Percentiles rank a stretch among this genome's conserved stretches.
Conservation (phyloP, 2,888 invertebrate genomes). For the Isotomurus palustris region DNA sequence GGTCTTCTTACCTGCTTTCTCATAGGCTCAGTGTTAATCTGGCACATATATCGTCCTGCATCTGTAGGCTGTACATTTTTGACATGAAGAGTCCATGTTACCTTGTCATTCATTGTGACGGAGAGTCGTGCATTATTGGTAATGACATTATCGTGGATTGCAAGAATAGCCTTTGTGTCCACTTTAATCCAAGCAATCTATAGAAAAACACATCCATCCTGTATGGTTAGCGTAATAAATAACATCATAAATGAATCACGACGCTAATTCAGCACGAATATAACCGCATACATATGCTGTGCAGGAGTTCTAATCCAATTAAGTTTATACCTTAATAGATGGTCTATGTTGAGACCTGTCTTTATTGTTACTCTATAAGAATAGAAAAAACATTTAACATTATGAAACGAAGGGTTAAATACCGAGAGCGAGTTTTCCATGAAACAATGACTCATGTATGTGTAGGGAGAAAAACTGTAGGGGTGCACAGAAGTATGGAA, state of each 20-base stretch:
- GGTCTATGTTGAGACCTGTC: no score
- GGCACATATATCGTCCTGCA: constrained; percentile 81
- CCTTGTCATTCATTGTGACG: constrained; percentile 77
- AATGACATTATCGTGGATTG: constrained; percentile 89
- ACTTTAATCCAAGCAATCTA: constrained; percentile 94
- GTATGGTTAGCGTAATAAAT: no score
- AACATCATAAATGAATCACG: constrained; percentile 27
- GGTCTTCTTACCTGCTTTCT: constrained; percentile 84
- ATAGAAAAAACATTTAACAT: no score
- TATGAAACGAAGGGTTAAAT: no score
- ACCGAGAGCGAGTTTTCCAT: no score
- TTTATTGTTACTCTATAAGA: no score
- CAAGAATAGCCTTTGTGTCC: constrained; percentile 78
- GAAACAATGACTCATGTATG: no score
- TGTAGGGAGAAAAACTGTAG: no score
- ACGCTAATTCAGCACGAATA: constrained; percentile 26
- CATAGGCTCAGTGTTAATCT: constrained; percentile 91
- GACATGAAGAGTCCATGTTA: constrained; percentile 85
- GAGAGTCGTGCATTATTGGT: constrained; percentile 84
- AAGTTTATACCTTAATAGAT: no score
- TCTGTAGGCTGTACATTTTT: constrained; percentile 78
- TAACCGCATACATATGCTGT: no score
- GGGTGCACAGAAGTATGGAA: no score
- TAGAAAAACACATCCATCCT: constrained; percentile 13
- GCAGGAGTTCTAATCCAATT: no score